Conservation (phyloP, 2,888 invertebrate species). For the Hypolimnas misippus region DNA sequence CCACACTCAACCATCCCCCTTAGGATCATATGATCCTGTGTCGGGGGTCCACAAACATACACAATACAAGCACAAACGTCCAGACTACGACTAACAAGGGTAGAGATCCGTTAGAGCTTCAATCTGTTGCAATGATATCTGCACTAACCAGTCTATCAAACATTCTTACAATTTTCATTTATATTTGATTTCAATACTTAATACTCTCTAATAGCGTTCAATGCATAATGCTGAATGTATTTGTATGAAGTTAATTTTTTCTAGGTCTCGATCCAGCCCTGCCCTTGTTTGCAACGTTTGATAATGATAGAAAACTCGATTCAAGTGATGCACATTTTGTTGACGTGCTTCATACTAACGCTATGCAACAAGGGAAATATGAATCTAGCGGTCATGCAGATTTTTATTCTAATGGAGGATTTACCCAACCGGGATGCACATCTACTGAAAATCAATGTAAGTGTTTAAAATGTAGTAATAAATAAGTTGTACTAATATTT, state of each 20-base stretch:
- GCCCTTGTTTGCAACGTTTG: slow-evolving; percentile 83
- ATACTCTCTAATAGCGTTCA: background rate
- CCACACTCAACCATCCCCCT: too few relatives aligned
- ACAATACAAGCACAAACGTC: too few relatives aligned
- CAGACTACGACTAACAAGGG: too few relatives aligned
- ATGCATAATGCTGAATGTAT: too few relatives aligned
- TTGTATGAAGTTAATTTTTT: background rate
- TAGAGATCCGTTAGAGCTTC: too few relatives aligned
- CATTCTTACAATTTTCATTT: too few relatives aligned
- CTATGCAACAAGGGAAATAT: slow-evolving; percentile 81
- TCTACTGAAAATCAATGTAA: slow-evolving; percentile 28
- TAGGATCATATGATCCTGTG: too few relatives aligned
- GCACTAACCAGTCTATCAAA: too few relatives aligned
- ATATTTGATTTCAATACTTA: too few relatives aligned
- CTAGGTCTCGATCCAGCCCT: slow-evolving; percentile 87
- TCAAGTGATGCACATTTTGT: slow-evolving; percentile 84
- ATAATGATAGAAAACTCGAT: slow-evolving; percentile 77
- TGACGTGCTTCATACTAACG: slow-evolving; percentile 86
- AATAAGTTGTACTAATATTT: too few relatives aligned
- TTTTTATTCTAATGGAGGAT: slow-evolving; percentile 85
- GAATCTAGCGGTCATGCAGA: slow-evolving; percentile 81
- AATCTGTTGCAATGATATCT: too few relatives aligned
- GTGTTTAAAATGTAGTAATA: background rate
- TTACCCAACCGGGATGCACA: slow-evolving; percentile 79
- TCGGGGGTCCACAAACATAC: too few relatives aligned